These are phyloP conservation scores for Crocuta crocuta DNA, from an alignment of 2,113 vertebrate genomes.

Conservation along the genomic window DNA sequence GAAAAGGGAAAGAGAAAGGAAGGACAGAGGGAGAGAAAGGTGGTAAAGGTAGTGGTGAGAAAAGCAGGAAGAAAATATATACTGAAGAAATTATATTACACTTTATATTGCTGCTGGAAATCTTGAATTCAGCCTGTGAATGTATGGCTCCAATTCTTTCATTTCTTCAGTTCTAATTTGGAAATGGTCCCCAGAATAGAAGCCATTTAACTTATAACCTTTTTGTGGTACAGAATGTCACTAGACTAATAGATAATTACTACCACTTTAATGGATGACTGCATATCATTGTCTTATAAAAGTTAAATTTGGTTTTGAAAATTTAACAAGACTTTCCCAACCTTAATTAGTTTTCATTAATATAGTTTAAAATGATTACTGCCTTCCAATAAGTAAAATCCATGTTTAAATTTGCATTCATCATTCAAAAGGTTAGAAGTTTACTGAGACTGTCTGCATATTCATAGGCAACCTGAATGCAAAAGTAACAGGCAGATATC, in stretches of 20 bases:
- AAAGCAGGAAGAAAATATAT: too few species aligned
- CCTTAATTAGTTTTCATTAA: slow-evolving; percentile 23
- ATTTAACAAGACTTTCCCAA: slow-evolving; percentile 18
- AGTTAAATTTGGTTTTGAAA: slow-evolving; percentile 52
- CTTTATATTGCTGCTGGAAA: background rate
- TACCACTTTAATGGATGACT: background rate
- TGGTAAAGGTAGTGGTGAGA: background rate
- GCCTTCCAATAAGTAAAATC: background rate
- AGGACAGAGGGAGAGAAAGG: background rate
- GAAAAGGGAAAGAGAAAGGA: background rate
- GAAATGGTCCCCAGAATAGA: background rate
- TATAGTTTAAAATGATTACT: background rate
- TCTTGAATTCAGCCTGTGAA: background rate
- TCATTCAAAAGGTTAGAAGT: background rate
- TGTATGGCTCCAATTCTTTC: background rate
- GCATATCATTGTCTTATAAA: background rate
- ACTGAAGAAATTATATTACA: background rate
- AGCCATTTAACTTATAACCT: background rate
- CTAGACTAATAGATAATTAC: background rate
- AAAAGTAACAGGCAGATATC: background rate
- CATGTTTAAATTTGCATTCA: background rate
- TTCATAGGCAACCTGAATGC: background rate
- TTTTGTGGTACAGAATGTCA: background rate
- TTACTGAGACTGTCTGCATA: background rate
- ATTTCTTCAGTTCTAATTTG: background rate